Conservation (phyloP, 2,113 vertebrate species). For the Xiphophorus maculatus region DNA sequence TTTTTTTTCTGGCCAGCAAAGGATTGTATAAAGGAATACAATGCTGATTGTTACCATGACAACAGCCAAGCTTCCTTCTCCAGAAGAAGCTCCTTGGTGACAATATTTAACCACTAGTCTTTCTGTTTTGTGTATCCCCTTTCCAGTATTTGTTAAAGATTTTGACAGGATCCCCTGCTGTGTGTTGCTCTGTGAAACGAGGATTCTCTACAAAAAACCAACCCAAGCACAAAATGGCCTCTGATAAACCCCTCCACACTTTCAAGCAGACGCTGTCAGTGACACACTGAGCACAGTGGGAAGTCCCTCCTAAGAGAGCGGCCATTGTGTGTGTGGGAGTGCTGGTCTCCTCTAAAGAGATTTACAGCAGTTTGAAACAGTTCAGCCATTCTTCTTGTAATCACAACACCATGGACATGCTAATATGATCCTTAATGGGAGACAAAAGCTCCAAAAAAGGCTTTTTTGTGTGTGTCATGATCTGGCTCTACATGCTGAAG, state of each 20-base stretch:
- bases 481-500: conserved; percentile 46
- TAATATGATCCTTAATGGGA: conserved; percentile 67
- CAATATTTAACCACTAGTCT: conserved; percentile 24
- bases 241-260: conserved; percentile 37
- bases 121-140: neutral
- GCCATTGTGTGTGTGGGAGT: conserved; percentile 66
- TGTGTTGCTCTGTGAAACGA: conserved; percentile 51
- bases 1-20: no score
- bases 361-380: conserved; percentile 71
- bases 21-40: no score
- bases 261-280: conserved; percentile 35
- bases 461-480: conserved; percentile 59
- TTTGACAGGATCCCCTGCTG: conserved; percentile 42
- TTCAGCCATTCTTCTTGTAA: conserved; percentile 55
- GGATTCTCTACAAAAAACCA: conserved; percentile 30
- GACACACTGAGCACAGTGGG: conserved; percentile 62
- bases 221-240: conserved; percentile 60
- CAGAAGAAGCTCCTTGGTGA: conserved; percentile 14
- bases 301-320: conserved; percentile 70
- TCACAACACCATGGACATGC: conserved; percentile 74
- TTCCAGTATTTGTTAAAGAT: conserved; percentile 38
- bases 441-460: conserved; percentile 65
- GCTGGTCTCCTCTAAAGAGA: conserved; percentile 61
- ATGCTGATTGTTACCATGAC: no score
- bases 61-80: no score